Evolutionary conservation across 2,113 vertebrate species (phyloP).

Genomic region (Propithecus coquereli): DNA sequence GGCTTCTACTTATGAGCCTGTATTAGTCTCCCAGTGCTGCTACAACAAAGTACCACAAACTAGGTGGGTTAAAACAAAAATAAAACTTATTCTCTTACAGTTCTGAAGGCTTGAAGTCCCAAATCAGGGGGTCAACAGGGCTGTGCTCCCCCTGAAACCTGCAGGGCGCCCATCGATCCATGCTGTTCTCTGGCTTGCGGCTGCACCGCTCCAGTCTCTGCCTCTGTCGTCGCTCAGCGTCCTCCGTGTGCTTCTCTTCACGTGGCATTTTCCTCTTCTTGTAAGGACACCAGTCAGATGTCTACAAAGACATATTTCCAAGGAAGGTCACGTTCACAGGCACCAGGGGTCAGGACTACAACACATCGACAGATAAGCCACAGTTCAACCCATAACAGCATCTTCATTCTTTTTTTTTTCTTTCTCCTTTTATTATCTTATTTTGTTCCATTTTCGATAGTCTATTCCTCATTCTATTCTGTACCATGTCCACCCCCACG

Average conservation of each 20-base stretch:
- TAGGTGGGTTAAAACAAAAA: neutral
- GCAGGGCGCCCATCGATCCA: neutral
- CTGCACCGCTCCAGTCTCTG: accelerated
- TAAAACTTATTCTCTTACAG: neutral
- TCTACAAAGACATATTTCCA: neutral
- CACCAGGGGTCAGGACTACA: neutral
- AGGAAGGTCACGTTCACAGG: neutral
- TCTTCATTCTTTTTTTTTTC: neutral
- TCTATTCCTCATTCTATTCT: neutral
- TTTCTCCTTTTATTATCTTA: neutral
- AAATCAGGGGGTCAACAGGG: neutral
- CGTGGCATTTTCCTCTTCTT: neutral
- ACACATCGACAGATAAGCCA: neutral
- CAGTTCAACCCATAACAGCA: neutral
- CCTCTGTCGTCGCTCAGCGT: neutral
- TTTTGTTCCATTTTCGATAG: neutral
- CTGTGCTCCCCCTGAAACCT: neutral
- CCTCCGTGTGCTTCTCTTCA: neutral
- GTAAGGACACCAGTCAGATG: neutral
- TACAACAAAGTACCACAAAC: neutral
- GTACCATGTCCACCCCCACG: neutral
- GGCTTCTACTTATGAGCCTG: accelerated
- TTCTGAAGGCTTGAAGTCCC: neutral
- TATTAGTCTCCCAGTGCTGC: neutral
- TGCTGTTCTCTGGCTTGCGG: neutral